These are phyloP conservation scores for Chaetura pelagica DNA, from an alignment of 2,113 vertebrate genomes.

Conservation along the genomic window DNA sequence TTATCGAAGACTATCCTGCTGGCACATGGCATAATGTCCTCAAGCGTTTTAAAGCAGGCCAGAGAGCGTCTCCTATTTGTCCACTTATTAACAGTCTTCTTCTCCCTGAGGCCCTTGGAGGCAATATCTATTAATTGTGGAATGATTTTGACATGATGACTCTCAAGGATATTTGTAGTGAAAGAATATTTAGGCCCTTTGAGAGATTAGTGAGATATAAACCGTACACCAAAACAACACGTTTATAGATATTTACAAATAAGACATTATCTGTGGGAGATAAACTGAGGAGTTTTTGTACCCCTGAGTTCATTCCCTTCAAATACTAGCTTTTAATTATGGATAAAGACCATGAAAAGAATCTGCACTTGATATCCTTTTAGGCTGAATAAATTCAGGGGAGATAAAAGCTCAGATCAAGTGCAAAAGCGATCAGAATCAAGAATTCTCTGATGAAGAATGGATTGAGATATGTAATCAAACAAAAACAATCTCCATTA, in stretches of 20 bases:
- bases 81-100: slow-evolving; percentile 57
- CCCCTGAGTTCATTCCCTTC: slow-evolving; percentile 50
- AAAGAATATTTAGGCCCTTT: slow-evolving; percentile 51
- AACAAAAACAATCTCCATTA: slow-evolving; percentile 63
- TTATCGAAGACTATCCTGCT: background rate
- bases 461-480: slow-evolving; percentile 58
- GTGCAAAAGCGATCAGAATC: slow-evolving; percentile 45
- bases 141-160: slow-evolving; percentile 60
- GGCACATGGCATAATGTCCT: background rate
- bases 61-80: slow-evolving; percentile 49
- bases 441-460: slow-evolving; percentile 66
- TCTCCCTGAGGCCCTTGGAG: slow-evolving; percentile 50
- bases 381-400: slow-evolving; percentile 49
- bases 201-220: slow-evolving; percentile 33
- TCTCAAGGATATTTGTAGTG: slow-evolving; percentile 66
- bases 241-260: slow-evolving; percentile 57
- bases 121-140: slow-evolving; percentile 67
- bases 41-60: slow-evolving; percentile 28
- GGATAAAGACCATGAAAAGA: slow-evolving; percentile 44
- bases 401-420: slow-evolving; percentile 59
- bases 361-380: slow-evolving; percentile 46
- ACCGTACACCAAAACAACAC: slow-evolving; percentile 38
- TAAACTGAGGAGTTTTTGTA: slow-evolving; percentile 49
- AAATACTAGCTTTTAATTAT: slow-evolving; percentile 63
- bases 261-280: slow-evolving; percentile 63